These are phyloP conservation scores for Palythoa heliodiscus DNA, from an alignment of 92 coral and sea anemone species.

Conservation along the genomic window DNA sequence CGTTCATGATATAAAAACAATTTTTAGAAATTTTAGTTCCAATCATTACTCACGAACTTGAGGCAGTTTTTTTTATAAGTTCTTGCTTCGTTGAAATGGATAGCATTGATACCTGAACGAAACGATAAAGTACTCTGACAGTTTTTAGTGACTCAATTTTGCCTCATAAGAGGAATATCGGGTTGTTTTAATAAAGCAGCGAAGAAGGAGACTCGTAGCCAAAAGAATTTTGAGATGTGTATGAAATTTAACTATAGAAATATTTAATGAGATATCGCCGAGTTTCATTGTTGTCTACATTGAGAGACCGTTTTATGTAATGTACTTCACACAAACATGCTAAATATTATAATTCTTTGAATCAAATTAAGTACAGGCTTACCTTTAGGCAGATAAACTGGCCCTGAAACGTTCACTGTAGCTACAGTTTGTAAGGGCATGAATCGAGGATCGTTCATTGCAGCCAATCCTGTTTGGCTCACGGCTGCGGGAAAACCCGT, in stretches of 20 bases:
- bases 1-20: not conserved
- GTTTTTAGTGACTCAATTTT: too few relatives aligned
- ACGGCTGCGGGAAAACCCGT: constrained; percentile 78
- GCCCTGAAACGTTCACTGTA: constrained; percentile 67
- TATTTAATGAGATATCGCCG: too few relatives aligned
- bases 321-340: not conserved
- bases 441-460: constrained; percentile 69
- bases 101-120: too few relatives aligned
- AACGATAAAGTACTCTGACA: too few relatives aligned
- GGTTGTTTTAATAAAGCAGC: too few relatives aligned
- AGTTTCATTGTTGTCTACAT: not conserved
- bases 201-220: too few relatives aligned
- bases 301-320: not conserved
- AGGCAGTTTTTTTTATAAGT: not conserved
- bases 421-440: constrained; percentile 81
- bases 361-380: constrained; percentile 25
- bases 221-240: not conserved
- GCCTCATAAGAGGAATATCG: too few relatives aligned
- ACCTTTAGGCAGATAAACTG: constrained; percentile 86
- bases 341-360: not conserved
- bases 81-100: too few relatives aligned
- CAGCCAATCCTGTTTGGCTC: constrained; percentile 57
- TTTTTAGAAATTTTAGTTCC: not conserved
- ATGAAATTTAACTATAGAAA: not conserved
- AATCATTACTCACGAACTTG: not conserved